Base-by-base conservation (phyloP, 2,113 vertebrate species). In the Ramphastos sulfuratus region DNA sequence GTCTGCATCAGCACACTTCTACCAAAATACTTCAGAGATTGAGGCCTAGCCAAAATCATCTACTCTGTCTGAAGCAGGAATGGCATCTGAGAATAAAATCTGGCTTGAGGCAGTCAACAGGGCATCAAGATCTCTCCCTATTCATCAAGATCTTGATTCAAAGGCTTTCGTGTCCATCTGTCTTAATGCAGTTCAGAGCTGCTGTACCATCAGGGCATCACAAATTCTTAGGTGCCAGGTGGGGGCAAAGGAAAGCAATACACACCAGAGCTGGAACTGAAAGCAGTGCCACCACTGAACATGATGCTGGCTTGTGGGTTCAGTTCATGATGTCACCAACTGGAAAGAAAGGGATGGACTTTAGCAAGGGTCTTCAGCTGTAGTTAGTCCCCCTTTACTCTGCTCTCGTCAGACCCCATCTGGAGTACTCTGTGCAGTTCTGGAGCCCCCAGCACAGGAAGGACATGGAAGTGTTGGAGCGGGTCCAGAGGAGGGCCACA, bases 301-400 rank as follows among this genome's bases (percentile, higher is more conserved):
- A 18, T 0, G 0, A 44, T 0, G 2, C 30, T 86, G 76, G 27
- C 46, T 59, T 75, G 5, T 30, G 54, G 20, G 12, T 21, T 18
- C 65, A 59, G 27, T 84, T 86, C 23, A 54, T 12, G 7, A 65
- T 44, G 31, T 66, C 64, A 70, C 10, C 12, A 15, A 16, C 4
- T 82, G 39, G 59, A 82, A 87, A 44, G 28, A 21, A 92, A 42
- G 48, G 3, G 2, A 11, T 60, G 56, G 27, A 20, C 20, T 87
- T 79, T 24, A 82, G 46, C 10, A 28, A 71, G 7, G 12, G 35
- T 63, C 71, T 84, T 6, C 4, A 48, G 10, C 37, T 66, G 30
- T n/a, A 16, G 39, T 28, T 37, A 31, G n/a, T n/a, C n/a, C n/a
- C n/a, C n/a, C n/a, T n/a, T n/a, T n/a, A n/a, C n/a, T n/a, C n/a